A percentile compares a stretch with the other conserved stretches of the same genome.
Conservation (phyloP, 2,888 invertebrate species). For the Pyrochroa serraticornis region DNA sequence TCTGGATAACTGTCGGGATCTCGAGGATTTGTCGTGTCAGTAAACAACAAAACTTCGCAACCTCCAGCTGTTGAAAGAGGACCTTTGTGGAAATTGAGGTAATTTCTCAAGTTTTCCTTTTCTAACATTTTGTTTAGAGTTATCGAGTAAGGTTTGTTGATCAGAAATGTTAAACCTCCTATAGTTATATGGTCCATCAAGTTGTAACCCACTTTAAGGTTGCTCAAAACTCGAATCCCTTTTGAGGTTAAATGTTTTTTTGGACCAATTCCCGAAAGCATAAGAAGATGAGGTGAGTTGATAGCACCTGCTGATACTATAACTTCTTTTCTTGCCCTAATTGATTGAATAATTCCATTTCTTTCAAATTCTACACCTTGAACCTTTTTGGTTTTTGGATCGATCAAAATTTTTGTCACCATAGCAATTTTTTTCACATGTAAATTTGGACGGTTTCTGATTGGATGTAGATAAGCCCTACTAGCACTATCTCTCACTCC, state of each 20-base stretch:
- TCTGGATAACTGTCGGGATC: slow-evolving; percentile 69
- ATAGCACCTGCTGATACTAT: slow-evolving; percentile 70
- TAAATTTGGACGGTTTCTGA: slow-evolving; percentile 59
- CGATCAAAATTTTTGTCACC: slow-evolving; percentile 59
- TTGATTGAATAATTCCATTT: slow-evolving; percentile 44
- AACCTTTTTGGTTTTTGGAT: slow-evolving; percentile 54
- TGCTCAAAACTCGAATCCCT: slow-evolving; percentile 58
- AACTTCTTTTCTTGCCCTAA: slow-evolving; percentile 62
- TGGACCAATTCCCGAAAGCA: slow-evolving; percentile 70
- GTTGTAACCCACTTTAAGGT: slow-evolving; percentile 62
- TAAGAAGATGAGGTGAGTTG: slow-evolving; percentile 78
- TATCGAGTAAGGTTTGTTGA: slow-evolving; percentile 60
- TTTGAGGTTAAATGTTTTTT: slow-evolving; percentile 54
- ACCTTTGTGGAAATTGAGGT: slow-evolving; percentile 57
- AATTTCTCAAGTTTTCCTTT: slow-evolving; percentile 45
- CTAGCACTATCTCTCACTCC: slow-evolving; percentile 61
- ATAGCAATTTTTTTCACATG: slow-evolving; percentile 61
- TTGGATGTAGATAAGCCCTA: slow-evolving; percentile 61
- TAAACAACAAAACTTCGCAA: slow-evolving; percentile 71
- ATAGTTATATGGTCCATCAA: slow-evolving; percentile 66
- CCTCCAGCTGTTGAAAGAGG: slow-evolving; percentile 65
- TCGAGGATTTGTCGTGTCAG: slow-evolving; percentile 64
- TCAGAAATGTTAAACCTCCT: slow-evolving; percentile 70
- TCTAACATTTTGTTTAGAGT: slow-evolving; percentile 48
- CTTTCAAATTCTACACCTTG: slow-evolving; percentile 59